A percentile compares a stretch with the other conserved stretches of the same genome.
Evolutionary conservation across 2,888 invertebrate genomes (phyloP).

Genomic region (Sinopyrophorus schimmeli): DNA sequence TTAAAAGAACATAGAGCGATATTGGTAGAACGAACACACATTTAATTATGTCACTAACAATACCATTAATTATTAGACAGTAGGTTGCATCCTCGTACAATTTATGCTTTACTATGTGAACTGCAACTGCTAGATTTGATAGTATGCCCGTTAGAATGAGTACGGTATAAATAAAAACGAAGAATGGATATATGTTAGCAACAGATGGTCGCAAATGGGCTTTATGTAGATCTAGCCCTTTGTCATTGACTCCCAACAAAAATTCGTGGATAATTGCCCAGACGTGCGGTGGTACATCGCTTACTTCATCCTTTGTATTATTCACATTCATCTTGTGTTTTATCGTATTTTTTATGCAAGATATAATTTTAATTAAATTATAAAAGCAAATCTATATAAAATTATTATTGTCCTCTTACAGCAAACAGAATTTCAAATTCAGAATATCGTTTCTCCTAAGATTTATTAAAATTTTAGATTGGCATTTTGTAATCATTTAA

Average conservation of each 20-base stretch:
- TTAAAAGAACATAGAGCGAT: conserved; percentile 66
- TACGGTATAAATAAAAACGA: conserved; percentile 65
- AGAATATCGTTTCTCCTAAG: too few relatives aligned
- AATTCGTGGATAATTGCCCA: conserved; percentile 46
- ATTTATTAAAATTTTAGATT: too few relatives aligned
- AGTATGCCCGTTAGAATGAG: conserved; percentile 61
- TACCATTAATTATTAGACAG: conserved; percentile 68
- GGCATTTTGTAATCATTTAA: too few relatives aligned
- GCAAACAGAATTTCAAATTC: not conserved
- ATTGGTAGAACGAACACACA: conserved; percentile 70
- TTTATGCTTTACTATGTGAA: conserved; percentile 58
- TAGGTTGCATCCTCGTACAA: conserved; percentile 67
- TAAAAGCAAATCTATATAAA: not conserved
- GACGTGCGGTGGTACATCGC: conserved; percentile 45
- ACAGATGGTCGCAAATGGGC: conserved; percentile 65
- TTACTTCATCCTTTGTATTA: conserved; percentile 26
- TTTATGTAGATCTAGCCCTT: conserved; percentile 58
- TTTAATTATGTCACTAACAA: conserved; percentile 68
- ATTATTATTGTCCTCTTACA: conserved; percentile 12
- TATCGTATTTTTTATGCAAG: conserved; percentile 8
- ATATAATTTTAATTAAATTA: not conserved
- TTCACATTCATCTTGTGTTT: conserved; percentile 29
- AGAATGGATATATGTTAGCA: conserved; percentile 61
- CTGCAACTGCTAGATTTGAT: conserved; percentile 63
- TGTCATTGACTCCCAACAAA: conserved; percentile 42